These are phyloP conservation scores for Meghimatium bilineatum DNA, from an alignment of 2,888 invertebrate genomes.

Conservation along the genomic window DNA sequence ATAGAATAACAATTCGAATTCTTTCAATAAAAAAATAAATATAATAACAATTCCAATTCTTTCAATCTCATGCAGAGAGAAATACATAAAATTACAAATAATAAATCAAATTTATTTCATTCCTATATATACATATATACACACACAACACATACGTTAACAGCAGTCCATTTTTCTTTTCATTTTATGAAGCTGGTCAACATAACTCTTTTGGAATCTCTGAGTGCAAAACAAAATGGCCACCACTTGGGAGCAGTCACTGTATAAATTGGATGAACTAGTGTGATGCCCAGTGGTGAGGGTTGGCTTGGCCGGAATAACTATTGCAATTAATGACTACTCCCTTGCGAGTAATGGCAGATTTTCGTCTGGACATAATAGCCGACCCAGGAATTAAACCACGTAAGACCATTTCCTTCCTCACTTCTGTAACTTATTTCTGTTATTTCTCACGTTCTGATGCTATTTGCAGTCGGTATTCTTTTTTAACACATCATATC, in stretches of 20 bases:
- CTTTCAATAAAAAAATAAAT: no score
- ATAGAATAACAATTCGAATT: no score
- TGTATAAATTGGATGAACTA: constrained; percentile 33
- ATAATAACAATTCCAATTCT: no score
- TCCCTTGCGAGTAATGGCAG: constrained; percentile 21
- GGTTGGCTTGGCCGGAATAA: constrained; percentile 3
- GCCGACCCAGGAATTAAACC: neutral
- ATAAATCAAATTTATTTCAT: no score
- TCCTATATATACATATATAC: no score
- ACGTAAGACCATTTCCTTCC: neutral
- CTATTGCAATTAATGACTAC: constrained; percentile 38
- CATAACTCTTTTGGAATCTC: neutral
- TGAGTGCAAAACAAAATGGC: neutral
- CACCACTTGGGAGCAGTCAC: constrained; percentile 32
- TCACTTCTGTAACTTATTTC: neutral
- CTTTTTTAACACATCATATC: neutral
- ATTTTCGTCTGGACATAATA: constrained; percentile 8
- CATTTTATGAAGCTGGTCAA: neutral
- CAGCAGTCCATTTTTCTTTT: neutral
- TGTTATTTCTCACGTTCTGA: neutral
- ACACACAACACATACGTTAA: neutral
- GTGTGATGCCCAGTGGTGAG: neutral
- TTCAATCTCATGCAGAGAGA: no score
- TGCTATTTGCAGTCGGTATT: neutral
- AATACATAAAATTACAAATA: no score